These are phyloP conservation scores for Xerus inauris DNA, from an alignment of 2,113 vertebrate species.

Conservation along the genomic window DNA sequence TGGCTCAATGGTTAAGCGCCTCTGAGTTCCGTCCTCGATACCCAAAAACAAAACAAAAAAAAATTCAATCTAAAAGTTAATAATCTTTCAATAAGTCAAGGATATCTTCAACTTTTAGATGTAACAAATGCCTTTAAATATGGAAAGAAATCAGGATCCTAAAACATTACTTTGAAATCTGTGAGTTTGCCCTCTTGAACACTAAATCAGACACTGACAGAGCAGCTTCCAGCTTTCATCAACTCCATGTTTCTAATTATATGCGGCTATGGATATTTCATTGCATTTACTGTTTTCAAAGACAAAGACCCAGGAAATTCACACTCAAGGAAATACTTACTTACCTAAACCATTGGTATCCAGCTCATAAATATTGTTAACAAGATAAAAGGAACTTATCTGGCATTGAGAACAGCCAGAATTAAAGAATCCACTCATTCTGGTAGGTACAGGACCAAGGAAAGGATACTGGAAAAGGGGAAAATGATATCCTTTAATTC, in stretches of 20 bases:
- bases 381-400: constrained; percentile 92
- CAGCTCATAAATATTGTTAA: constrained; percentile 94
- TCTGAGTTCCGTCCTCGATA: too few relatives aligned
- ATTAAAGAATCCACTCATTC: constrained; percentile 92
- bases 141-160: neutral
- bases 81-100: constrained; percentile 5
- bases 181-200: neutral
- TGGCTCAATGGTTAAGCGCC: too few relatives aligned
- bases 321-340: constrained; percentile 78
- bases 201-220: neutral
- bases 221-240: neutral
- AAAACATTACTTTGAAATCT: constrained; percentile 2
- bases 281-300: constrained; percentile 23
- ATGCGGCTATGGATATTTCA: neutral
- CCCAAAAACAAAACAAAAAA: too few relatives aligned
- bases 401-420: constrained; percentile 96
- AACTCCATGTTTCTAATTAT: neutral
- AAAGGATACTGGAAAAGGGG: constrained; percentile 91
- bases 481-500: constrained; percentile 35
- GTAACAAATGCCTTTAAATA: constrained; percentile 22
- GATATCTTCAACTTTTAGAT: constrained; percentile 24
- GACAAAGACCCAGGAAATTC: neutral
- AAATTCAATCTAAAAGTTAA: constrained; percentile 24
- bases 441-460: constrained; percentile 94
- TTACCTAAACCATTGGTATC: constrained; percentile 94